Evolutionary conservation across 1,140 invertebrate species (phyloP).

Genomic region (Neomicropteryx cornuta): DNA sequence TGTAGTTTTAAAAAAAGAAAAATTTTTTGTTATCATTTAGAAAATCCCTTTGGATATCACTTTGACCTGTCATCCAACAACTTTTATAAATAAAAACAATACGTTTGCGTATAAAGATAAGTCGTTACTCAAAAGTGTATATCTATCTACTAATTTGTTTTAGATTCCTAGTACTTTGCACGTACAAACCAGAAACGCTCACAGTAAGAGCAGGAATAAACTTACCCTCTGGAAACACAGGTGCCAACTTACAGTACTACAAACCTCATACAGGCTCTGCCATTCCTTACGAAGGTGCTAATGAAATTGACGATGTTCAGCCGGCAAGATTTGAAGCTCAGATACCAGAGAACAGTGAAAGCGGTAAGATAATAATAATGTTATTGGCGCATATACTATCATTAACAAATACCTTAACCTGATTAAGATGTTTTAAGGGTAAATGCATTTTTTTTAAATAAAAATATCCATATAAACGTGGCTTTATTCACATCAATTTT

Average conservation of each 20-base stretch:
- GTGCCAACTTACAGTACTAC: slow-evolving; percentile 28
- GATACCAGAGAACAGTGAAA: slow-evolving; percentile 25
- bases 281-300: slow-evolving; percentile 31
- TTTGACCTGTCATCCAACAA: too few species aligned
- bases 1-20: too few species aligned
- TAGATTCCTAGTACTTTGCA: slow-evolving; percentile 64
- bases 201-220: slow-evolving; percentile 64
- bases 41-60: too few species aligned
- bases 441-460: too few species aligned
- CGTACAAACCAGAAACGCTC: slow-evolving; percentile 66
- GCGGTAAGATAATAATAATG: slow-evolving; percentile 17
- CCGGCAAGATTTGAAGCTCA: slow-evolving; percentile 32
- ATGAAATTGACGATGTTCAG: slow-evolving; percentile 28
- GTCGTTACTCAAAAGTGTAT: too few species aligned
- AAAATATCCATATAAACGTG: background rate
- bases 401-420: slow-evolving; percentile 2
- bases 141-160: slow-evolving; percentile 12
- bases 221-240: slow-evolving; percentile 41
- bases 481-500: background rate
- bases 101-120: too few species aligned
- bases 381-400: background rate
- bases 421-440: too few species aligned
- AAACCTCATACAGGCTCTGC: slow-evolving; percentile 27
- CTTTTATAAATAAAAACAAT: too few species aligned
- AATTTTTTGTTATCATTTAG: too few species aligned